phyloP scores from a whole-genome alignment of 2,888 invertebrate species.

The Apodemia mormo region DNA sequence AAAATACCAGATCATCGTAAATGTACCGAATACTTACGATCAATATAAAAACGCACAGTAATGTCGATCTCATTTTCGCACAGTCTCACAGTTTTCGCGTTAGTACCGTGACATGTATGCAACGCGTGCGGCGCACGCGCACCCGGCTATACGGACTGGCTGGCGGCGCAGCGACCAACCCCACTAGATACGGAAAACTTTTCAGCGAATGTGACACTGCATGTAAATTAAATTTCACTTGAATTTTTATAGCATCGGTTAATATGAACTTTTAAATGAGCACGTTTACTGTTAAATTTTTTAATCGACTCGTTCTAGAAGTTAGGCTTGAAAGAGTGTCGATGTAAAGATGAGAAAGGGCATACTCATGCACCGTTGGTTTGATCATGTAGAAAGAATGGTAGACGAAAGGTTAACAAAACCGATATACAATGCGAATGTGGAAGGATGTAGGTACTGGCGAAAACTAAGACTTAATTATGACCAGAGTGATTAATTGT shows the following conservation, averaged over 20 bases:
- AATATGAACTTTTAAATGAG: neutral
- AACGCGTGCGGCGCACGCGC: conserved; percentile 60
- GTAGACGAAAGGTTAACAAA: too few relatives aligned
- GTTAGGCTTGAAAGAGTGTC: too few relatives aligned
- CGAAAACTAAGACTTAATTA: too few relatives aligned
- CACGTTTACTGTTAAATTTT: neutral
- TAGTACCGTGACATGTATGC: conserved; percentile 46
- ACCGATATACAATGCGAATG: too few relatives aligned
- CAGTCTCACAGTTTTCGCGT: conserved; percentile 44
- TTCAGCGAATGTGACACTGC: neutral
- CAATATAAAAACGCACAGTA: conserved; percentile 64
- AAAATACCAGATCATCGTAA: neutral
- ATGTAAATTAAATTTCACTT: conserved; percentile 8
- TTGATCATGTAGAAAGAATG: too few relatives aligned
- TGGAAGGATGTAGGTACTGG: too few relatives aligned
- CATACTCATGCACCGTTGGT: too few relatives aligned
- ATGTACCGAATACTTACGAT: conserved; percentile 57
- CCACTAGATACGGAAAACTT: conserved; percentile 34
- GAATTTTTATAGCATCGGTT: neutral
- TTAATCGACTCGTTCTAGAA: too few relatives aligned
- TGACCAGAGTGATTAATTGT: too few relatives aligned
- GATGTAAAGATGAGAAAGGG: too few relatives aligned
- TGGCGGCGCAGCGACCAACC: conserved; percentile 28
- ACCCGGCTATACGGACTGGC: conserved; percentile 53
- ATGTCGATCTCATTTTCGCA: conserved; percentile 64